These are phyloP conservation scores for Cotesia chilonis DNA, from an alignment of 1,140 invertebrate species.

Conservation along the genomic window DNA sequence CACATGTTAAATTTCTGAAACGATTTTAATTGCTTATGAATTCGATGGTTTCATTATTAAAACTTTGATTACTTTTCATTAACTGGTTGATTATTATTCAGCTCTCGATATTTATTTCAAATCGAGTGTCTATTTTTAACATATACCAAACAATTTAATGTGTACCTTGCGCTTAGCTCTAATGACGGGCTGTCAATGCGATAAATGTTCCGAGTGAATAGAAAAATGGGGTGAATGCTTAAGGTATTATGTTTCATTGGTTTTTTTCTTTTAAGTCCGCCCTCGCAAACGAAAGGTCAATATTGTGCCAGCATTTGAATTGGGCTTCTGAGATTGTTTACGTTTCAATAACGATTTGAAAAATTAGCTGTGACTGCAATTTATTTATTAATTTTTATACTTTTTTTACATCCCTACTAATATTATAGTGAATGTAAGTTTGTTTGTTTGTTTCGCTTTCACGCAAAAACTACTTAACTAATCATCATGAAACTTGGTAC, in stretches of 20 bases:
- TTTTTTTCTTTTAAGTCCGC: conserved; percentile 12
- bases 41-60: too few relatives aligned
- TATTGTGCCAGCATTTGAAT: conserved; percentile 29
- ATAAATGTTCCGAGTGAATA: conserved; percentile 20
- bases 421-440: too few relatives aligned
- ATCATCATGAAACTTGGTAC: too few relatives aligned
- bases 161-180: conserved; percentile 28
- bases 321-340: background rate
- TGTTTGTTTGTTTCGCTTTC: too few relatives aligned
- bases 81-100: too few relatives aligned
- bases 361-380: conserved; percentile 21
- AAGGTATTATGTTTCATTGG: conserved; percentile 24
- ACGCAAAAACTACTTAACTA: too few relatives aligned
- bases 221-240: background rate
- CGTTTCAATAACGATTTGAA: conserved; percentile 14
- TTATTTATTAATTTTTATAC: background rate
- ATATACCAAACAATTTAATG: conserved; percentile 20
- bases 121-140: background rate
- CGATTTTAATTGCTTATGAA: too few relatives aligned
- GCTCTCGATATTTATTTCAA: conserved; percentile 1
- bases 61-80: too few relatives aligned
- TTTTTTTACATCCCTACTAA: too few relatives aligned
- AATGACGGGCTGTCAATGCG: conserved; percentile 32
- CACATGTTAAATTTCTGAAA: too few relatives aligned
- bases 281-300: conserved; percentile 26